Evolutionary conservation across 1,140 invertebrate species (phyloP), one percentile per base, ranked within the genome.

Genomic region (Atta colombica): DNA sequence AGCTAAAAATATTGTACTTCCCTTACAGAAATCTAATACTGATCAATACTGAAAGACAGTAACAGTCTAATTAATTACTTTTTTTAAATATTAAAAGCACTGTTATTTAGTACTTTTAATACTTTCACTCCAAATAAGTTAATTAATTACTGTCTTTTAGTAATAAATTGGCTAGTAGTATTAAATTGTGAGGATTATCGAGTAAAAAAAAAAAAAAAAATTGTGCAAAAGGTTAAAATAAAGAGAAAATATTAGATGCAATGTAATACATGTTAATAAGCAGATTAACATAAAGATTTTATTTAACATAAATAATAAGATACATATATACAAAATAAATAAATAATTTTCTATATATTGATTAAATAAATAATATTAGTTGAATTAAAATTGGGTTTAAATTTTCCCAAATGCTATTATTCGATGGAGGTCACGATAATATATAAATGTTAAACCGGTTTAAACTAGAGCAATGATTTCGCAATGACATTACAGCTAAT

Each of bases 171-270:
- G 35, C 35, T 35, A 35, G 35, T 35, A 39, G 35, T 35, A 39
- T 39, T 39, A 39, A 39, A 39, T 39, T 39, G 35, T 39, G 7
- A 39, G 35, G 35, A 8, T 89, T 89, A 89, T 87, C 86, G 61
- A 28, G 65, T 72, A 87, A 89, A 60, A 63, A 82, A 69, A 88
- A 35, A 35, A 89, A 82, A 49, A 7, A 89, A 82, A 49, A 72
- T 51, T 63, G 31, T 87, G 86, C 84, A 82, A 80, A 72, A 88
- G 60, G 63, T 88, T 66, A 87, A 87, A 87, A 77, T 82, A 87
- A 65, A 61, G 45, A 88, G 66, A 86, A 55, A 51, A 18, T 31
- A 35, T 89, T 58, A n/a, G 39, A 72, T 53, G 60, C 74, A 72
- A 2, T 87, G 53, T 60, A 28, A 65, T 77, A 55, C 31, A 71